Conservation (phyloP, 2,888 invertebrate genomes). For the Pheosia tremula region DNA sequence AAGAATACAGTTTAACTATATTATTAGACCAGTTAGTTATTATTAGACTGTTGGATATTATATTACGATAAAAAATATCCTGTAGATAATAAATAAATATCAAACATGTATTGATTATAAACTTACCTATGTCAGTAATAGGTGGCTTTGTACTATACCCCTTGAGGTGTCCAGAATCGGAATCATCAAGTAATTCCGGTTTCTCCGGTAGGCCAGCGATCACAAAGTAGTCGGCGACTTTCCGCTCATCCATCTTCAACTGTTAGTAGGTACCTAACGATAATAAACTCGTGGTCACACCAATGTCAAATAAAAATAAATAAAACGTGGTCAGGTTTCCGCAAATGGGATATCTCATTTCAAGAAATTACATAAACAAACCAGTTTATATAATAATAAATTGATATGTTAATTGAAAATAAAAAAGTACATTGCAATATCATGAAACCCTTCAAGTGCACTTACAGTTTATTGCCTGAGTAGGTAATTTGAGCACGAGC, state of each 20-base stretch:
- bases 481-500: conserved; percentile 44
- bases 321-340: conserved; percentile 39
- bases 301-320: conserved; percentile 43
- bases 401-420: conserved; percentile 29
- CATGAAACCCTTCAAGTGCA: conserved; percentile 67
- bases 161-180: conserved; percentile 92
- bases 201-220: conserved; percentile 96
- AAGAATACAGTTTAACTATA: too few relatives aligned
- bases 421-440: conserved; percentile 46
- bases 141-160: conserved; percentile 94
- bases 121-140: conserved; percentile 95
- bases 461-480: conserved; percentile 59
- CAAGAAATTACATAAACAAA: conserved; percentile 25
- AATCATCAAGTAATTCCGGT: conserved; percentile 90
- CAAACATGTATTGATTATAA: neutral
- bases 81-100: neutral
- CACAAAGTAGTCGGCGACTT: conserved; percentile 99
- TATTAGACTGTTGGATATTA: too few relatives aligned
- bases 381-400: conserved; percentile 41
- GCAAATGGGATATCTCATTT: conserved; percentile 20
- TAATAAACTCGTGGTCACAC: conserved; percentile 40
- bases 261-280: conserved; percentile 45
- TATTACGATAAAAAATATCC: neutral
- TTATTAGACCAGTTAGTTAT: too few relatives aligned
- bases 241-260: conserved; percentile 90